Percentiles rank a stretch among this genome's conserved stretches.
These are phyloP conservation scores for Drosophila grimshawi DNA, from an alignment of 1,140 invertebrate genomes.

Conservation along the genomic window DNA sequence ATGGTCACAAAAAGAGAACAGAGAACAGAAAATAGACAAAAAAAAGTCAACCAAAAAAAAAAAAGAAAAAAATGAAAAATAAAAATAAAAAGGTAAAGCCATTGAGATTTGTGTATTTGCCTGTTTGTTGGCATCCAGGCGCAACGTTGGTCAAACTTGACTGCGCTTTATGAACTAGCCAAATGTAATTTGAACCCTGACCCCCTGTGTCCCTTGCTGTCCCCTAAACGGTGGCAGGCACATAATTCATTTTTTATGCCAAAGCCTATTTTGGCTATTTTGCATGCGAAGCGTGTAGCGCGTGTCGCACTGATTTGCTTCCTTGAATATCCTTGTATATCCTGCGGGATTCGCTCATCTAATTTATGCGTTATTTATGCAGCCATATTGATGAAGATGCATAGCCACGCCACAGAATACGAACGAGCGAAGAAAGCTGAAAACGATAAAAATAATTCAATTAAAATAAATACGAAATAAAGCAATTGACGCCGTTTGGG, in stretches of 20 bases:
- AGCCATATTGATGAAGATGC: constrained; percentile 60
- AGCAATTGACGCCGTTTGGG: constrained; percentile 11
- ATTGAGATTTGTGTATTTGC: constrained; percentile 46
- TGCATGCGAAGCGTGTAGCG: constrained; percentile 65
- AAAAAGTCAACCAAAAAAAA: not conserved
- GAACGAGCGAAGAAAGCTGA: constrained; percentile 2
- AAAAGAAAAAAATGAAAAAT: constrained; percentile 19
- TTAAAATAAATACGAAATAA: constrained; percentile 59
- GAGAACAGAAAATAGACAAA: not conserved
- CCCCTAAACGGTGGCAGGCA: constrained; percentile 7
- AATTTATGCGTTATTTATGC: constrained; percentile 80
- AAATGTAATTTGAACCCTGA: constrained; percentile 65
- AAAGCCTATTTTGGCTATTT: constrained; percentile 63
- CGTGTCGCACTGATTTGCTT: constrained; percentile 62
- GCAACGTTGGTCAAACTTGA: constrained; percentile 65
- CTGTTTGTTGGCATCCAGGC: constrained; percentile 32
- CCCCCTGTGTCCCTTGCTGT: not conserved
- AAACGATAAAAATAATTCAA: constrained; percentile 72
- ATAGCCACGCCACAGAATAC: not conserved
- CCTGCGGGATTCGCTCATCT: constrained; percentile 46
- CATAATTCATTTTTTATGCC: constrained; percentile 77
- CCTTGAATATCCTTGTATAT: constrained; percentile 19
- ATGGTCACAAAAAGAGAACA: constrained; percentile 26
- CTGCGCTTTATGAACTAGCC: constrained; percentile 67
- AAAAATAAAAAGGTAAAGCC: constrained; percentile 60